Percentiles rank a stretch among this genome's conserved stretches.
phyloP scores from a whole-genome alignment of 1,140 invertebrate genomes.

The Acyrthosiphon pisum region DNA sequence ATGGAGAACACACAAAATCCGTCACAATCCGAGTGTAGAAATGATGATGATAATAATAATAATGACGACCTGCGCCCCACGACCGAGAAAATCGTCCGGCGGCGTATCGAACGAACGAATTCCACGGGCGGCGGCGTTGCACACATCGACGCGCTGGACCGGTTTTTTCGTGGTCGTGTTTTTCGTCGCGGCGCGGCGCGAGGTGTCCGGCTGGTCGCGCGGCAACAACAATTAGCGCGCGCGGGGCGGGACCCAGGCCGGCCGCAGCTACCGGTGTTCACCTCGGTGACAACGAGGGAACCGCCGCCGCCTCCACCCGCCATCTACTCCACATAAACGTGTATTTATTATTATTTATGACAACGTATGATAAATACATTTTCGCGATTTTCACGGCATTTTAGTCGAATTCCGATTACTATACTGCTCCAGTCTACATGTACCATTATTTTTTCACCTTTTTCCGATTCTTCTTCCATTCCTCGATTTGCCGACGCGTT shows the following conservation, averaged over 20 bases:
- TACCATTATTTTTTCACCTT: not conserved
- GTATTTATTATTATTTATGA: not conserved
- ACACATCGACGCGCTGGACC: conserved; percentile 39
- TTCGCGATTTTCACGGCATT: not conserved
- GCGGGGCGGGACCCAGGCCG: conserved; percentile 33
- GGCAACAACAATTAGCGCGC: conserved; percentile 51
- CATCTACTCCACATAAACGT: not conserved
- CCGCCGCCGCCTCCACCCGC: not conserved
- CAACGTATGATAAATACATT: not conserved
- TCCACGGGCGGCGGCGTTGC: not conserved
- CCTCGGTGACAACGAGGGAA: conserved; percentile 29
- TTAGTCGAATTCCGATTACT: not conserved
- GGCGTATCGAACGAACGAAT: conserved; percentile 21
- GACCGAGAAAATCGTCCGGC: conserved; percentile 26
- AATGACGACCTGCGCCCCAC: not conserved
- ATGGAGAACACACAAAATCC: not conserved
- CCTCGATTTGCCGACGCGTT: not conserved
- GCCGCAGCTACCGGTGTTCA: conserved; percentile 39
- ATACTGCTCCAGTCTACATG: no score
- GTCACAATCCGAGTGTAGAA: not conserved
- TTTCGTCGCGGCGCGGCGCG: not conserved
- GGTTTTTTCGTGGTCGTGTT: conserved; percentile 31
- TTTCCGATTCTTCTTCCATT: not conserved
- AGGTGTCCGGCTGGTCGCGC: conserved; percentile 24
- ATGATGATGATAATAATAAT: not conserved